phyloP scores from a whole-genome alignment of 2,888 invertebrate species.

The Gymnocheta viridis region DNA sequence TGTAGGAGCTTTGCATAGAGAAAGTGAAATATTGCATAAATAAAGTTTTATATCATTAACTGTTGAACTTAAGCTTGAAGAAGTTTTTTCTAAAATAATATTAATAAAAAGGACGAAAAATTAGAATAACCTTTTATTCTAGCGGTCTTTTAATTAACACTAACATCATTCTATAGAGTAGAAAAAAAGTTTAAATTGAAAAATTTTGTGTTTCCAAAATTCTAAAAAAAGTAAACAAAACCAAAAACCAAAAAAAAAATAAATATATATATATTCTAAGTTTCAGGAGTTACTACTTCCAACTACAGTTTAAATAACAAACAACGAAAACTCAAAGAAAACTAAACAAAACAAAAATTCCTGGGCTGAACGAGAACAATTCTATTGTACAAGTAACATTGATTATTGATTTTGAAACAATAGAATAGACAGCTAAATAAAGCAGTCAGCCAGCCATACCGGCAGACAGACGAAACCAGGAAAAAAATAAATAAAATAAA shows the following conservation, averaged over 20 bases:
- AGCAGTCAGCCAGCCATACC: slow-evolving; percentile 54
- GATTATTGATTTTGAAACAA: slow-evolving; percentile 71
- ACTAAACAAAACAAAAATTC: slow-evolving; percentile 7
- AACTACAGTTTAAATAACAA: slow-evolving; percentile 27
- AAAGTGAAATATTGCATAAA: too few relatives aligned
- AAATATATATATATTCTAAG: background rate
- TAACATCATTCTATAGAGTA: too few relatives aligned
- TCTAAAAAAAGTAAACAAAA: background rate
- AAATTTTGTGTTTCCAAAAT: too few relatives aligned
- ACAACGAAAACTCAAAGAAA: slow-evolving; percentile 29
- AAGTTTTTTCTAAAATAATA: too few relatives aligned
- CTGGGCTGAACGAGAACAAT: background rate
- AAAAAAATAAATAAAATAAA: slow-evolving; percentile 31
- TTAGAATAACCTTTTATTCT: background rate
- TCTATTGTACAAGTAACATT: slow-evolving; percentile 49
- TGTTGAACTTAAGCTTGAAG: too few relatives aligned
- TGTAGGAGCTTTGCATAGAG: too few relatives aligned
- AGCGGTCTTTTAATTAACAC: background rate
- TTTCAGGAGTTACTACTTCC: background rate
- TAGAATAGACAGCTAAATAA: slow-evolving; percentile 39
- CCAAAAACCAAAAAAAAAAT: background rate
- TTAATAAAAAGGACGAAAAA: too few relatives aligned
- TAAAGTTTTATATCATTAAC: too few relatives aligned
- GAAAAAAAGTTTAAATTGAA: background rate
- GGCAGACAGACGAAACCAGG: slow-evolving; percentile 51